phyloP scores from a whole-genome alignment of 2,113 vertebrate species.

The Castor canadensis region DNA sequence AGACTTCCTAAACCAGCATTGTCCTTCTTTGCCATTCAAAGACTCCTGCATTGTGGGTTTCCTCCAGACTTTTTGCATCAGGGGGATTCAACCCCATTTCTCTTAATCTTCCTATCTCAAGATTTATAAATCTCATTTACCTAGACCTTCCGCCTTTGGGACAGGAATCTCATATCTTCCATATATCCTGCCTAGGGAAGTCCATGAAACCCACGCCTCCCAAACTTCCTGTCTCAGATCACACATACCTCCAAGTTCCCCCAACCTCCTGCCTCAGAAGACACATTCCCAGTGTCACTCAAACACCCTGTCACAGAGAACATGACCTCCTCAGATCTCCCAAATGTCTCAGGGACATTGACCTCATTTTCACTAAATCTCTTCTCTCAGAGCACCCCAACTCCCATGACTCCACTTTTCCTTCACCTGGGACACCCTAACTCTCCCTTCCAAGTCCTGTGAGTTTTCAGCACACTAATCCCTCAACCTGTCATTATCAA shows the following conservation, averaged over 20 bases:
- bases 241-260: not conserved
- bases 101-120: not conserved
- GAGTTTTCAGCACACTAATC: not conserved
- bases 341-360: not conserved
- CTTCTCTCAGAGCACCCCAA: not conserved
- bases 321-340: not conserved
- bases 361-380: not conserved
- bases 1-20: not conserved
- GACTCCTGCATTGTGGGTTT: not conserved
- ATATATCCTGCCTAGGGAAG: too few relatives aligned
- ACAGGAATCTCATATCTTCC: not conserved
- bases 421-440: not conserved
- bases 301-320: too few relatives aligned
- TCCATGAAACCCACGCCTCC: too few relatives aligned
- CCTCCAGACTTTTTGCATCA: not conserved
- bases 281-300: not conserved
- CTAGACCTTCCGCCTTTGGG: not conserved
- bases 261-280: not conserved
- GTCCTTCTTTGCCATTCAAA: not conserved
- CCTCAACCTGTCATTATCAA: not conserved
- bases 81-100: not conserved
- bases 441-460: not conserved
- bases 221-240: not conserved
- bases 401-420: not conserved
- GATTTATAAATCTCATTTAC: not conserved